Evolutionary conservation across 2,888 invertebrate species (phyloP), one percentile per base, ranked within the genome.

Genomic region (Euplexia lucipara): DNA sequence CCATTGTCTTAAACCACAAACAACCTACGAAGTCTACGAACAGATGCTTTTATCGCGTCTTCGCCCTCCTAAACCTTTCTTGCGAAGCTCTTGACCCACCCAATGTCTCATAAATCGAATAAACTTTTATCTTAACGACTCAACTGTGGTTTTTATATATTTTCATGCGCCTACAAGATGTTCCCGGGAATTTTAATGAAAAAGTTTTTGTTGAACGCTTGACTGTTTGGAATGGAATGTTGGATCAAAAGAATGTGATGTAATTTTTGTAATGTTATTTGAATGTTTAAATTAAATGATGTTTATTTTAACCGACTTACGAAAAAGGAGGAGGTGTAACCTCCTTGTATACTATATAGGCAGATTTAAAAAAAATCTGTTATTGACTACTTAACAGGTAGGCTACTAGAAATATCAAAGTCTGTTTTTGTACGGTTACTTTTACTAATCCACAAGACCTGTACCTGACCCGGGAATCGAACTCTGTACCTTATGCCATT

Each of bases 71-170:
- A 66, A 79, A 69, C 69, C 74, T 73, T 67, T 58, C 57, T 53
- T 41, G 42, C 41, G 39, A 42, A 49, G 26, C 64, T 58, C 64
- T 70, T 67, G 80, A 68, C 73, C 77, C 66, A 22, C 59, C 73
- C 53, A 44, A 68, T 66, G 80, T 58, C 80, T 59, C 80, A 77
- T 80, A 78, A 78, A 78, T 78, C 61, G 62, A 60, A 48, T 70
- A 73, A 78, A 78, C 66, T 78, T 78, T 80, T 80, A 79, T 78
- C 79, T 76, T 76, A 78, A 78, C 63, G 59, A 45, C 39, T 48
- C 51, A 48, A 58, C 57, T 41, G 78, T 34, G 80, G 78, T 76
- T 79, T 79, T 79, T 79, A 59, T 78, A 65, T 58, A 68, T 70
- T 65, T 59, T 62, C 42, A 44, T 62, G 45, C 53, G 48, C 32